Base-by-base conservation (phyloP, 2,797 vertebrate species). In the Xiphophorus birchmanni region DNA sequence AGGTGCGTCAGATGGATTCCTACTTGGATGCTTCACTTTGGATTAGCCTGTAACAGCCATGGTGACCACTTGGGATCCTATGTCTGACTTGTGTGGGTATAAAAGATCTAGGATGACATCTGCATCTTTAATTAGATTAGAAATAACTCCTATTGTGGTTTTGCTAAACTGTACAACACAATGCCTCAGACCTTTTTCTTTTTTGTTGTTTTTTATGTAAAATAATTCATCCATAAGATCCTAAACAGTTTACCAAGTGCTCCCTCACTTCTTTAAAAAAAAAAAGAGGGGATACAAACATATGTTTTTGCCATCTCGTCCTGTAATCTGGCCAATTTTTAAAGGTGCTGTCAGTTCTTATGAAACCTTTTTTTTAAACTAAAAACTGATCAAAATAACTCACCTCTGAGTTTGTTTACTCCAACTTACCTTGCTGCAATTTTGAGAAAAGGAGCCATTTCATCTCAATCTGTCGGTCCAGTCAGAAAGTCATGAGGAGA, bases 31-130 rank as follows among this genome's bases (percentile, higher is more conserved):
- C 52, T 35, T 74, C 69, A 71, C 60, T 79, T 47, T 84, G 2
- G 1, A 5, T 67, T 11, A 82, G 50, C 35, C 78, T 40, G 78
- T 15, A 69, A 48, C 74, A 84, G 52, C 73, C 82, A 75, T 3
- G 69, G 79, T 73, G 80, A 87, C 56, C 26, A 4, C 56, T 40
- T 47, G 3, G 9, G 47, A 71, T 78, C 74, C 71, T 54, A 8
- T 71, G 56, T 69, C 58, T 35, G 10, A 77, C 73, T 87, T 81
- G 42, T 69, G n/a, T 13, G 44, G 73, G 73, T 60, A 84, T 84
- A 77, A 84, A 82, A 44, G 44, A 67, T 80, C 69, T 82, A 44
- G 29, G 73, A 81, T 89, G 80, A 67, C 83, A 80, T 85, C 78
- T 72, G 7, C n/a, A 82, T n/a, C 5, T 50, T 50, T 50, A 80